Conservation (phyloP, 2,113 vertebrate species). For the Hassar affinis region DNA sequence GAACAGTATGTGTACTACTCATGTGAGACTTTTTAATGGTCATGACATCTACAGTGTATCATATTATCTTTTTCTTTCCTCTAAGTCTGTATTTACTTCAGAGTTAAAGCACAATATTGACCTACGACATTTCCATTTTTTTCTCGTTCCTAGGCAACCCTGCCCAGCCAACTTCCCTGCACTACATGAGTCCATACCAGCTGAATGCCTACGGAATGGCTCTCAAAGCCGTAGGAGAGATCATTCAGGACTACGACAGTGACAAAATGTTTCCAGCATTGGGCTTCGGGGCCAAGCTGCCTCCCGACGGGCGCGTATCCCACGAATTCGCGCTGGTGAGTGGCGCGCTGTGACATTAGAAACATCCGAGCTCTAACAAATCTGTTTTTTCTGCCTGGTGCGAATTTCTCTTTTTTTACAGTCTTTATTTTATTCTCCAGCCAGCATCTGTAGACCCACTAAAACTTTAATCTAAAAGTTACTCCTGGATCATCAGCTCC, state of each 20-base stretch:
- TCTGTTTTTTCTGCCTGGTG: neutral
- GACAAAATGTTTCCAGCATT: slow-evolving; percentile 99
- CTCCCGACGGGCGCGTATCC: slow-evolving; percentile 91
- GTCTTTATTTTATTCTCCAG: slow-evolving; percentile 2
- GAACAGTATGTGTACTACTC: neutral
- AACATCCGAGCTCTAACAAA: neutral
- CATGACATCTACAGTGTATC: neutral
- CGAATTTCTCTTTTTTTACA: neutral
- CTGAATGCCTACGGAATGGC: slow-evolving; percentile 96
- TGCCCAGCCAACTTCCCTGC: slow-evolving; percentile 92
- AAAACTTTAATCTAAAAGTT: neutral
- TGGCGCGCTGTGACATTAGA: neutral
- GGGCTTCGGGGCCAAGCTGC: slow-evolving; percentile 94
- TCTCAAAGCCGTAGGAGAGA: slow-evolving; percentile 93
- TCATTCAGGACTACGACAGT: slow-evolving; percentile 98
- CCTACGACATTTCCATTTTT: slow-evolving; percentile 19
- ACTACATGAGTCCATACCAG: slow-evolving; percentile 98
- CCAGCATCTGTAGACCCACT: neutral
- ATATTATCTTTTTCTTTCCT: neutral
- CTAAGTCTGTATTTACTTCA: neutral
- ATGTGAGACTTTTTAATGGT: neutral
- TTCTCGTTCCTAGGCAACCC: slow-evolving; percentile 83
- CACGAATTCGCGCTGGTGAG: slow-evolving; percentile 97
- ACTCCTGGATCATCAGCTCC: neutral
- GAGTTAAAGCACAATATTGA: neutral